Evolutionary conservation across 2,797 vertebrate genomes (phyloP).

Genomic region (Orientallactaga sibirica): DNA sequence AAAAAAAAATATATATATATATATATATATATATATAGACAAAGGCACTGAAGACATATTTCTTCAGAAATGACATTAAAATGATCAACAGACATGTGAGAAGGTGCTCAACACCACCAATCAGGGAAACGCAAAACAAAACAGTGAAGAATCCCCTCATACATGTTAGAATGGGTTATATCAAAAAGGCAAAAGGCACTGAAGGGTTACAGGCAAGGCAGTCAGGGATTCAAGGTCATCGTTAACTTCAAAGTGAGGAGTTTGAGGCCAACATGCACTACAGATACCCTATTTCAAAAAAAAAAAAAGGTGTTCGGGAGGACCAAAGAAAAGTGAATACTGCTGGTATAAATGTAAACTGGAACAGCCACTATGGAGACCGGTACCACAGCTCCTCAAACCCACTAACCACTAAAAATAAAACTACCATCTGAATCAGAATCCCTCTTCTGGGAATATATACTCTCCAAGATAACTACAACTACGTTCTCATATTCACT

Average conservation of each 20-base stretch:
- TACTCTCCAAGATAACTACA: background rate
- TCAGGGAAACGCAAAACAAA: background rate
- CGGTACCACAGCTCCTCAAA: background rate
- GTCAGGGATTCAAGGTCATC: background rate
- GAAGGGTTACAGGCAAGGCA: too few species aligned
- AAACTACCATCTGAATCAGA: background rate
- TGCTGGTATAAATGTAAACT: background rate
- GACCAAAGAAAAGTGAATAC: background rate
- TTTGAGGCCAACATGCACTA: background rate
- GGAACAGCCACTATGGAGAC: background rate
- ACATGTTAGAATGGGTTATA: background rate
- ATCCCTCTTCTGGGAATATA: background rate
- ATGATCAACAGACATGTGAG: background rate
- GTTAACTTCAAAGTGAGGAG: background rate
- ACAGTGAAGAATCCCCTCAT: background rate
- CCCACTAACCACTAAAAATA: background rate
- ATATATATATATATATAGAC: too few species aligned
- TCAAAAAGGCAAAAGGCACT: too few species aligned
- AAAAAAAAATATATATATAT: too few species aligned
- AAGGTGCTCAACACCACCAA: background rate
- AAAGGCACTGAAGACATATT: background rate
- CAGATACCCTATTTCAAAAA: background rate
- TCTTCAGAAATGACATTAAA: background rate
- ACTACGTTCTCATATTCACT: background rate
- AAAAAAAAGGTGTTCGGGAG: background rate